Conservation (phyloP, 2,113 vertebrate genomes). For the Cnemophilus loriae region DNA sequence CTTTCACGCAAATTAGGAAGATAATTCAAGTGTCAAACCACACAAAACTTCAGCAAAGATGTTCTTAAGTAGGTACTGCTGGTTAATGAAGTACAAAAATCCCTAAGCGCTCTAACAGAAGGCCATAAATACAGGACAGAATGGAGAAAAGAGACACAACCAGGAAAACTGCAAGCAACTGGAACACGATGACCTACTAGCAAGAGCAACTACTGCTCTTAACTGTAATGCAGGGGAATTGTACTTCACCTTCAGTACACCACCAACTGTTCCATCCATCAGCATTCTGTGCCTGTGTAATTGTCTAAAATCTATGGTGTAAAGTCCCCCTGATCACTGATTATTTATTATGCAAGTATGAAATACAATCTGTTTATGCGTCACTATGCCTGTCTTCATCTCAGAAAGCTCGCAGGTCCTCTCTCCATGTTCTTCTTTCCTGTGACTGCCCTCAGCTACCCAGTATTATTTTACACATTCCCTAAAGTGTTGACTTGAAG, state of each 20-base stretch:
- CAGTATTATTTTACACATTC: not conserved
- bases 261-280: rapidly evolving
- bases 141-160: not conserved
- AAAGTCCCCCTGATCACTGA: not conserved
- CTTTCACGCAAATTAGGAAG: not conserved
- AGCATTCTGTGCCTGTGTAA: not conserved
- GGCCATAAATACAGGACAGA: not conserved
- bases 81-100: not conserved
- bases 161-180: not conserved
- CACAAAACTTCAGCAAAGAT: not conserved
- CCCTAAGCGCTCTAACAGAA: not conserved
- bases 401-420: not conserved
- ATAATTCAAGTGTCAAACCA: not conserved
- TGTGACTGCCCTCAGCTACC: not conserved
- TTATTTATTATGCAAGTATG: not conserved
- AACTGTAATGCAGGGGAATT: not conserved
- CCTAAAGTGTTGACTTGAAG: not conserved
- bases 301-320: not conserved
- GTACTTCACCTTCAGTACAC: not conserved
- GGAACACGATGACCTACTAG: not conserved
- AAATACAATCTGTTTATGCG: not conserved
- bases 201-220: not conserved
- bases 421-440: not conserved
- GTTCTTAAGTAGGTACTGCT: not conserved
- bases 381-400: not conserved